Conservation (phyloP, 2,797 vertebrate species). For the Megaceryle alcyon region DNA sequence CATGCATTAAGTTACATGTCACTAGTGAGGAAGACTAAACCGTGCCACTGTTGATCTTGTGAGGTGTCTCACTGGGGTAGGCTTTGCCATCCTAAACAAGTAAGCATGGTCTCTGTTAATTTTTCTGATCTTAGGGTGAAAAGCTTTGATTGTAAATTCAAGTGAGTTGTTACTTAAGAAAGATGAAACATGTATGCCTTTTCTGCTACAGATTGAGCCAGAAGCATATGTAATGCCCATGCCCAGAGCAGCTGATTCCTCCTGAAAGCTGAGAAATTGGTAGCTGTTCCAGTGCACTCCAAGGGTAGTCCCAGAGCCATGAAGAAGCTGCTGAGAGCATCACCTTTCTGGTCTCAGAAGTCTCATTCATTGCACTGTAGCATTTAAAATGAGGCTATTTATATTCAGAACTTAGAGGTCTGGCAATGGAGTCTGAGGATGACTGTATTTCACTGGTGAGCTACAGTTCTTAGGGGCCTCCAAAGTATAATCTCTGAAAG, state of each 20-base stretch:
- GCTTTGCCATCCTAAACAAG: neutral
- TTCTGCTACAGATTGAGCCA: neutral
- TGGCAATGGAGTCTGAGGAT: neutral
- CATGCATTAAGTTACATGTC: neutral
- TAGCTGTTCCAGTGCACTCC: neutral
- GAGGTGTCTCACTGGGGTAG: neutral
- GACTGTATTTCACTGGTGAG: neutral
- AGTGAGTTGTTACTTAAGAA: neutral
- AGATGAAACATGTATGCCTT: neutral
- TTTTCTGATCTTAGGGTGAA: neutral
- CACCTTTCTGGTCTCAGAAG: neutral
- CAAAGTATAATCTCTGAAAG: neutral
- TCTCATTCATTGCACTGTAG: neutral
- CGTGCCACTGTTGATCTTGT: accelerated
- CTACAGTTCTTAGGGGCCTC: neutral
- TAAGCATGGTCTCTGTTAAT: neutral
- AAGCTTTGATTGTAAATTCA: neutral
- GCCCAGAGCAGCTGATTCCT: neutral
- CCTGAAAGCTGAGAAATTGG: neutral
- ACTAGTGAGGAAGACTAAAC: neutral
- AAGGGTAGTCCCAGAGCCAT: neutral
- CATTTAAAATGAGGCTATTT: neutral
- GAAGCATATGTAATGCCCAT: accelerated
- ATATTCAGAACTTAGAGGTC: neutral
- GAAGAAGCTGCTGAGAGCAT: neutral